Evolutionary conservation across 2,888 invertebrate species (phyloP), one percentile per base, ranked within the genome.

Genomic region (Zaprionus lineosus): DNA sequence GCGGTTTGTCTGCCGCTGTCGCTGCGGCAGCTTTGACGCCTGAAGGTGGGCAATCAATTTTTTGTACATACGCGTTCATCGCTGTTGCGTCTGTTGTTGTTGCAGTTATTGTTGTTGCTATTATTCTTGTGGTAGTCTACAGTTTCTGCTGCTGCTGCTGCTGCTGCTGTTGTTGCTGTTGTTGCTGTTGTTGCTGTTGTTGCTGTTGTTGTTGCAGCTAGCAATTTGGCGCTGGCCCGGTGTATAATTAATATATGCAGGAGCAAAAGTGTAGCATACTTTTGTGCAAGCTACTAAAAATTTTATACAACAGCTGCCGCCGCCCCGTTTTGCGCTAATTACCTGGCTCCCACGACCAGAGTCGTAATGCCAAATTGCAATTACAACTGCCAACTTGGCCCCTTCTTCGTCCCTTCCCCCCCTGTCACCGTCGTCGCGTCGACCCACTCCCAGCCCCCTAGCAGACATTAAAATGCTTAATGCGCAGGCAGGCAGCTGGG

Each of bases 381-480:
- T 82, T 78, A 84, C 84, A 78, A 74, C 75, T 74, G 66, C 55
- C 69, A 69, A 72, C 68, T 65, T 63, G 58, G 24, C 36, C 33
- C 39, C 57, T n/a, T n/a, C 50, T 11, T 50, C 9, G 37, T 3
- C 15, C 46, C 6, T 2, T 18, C 3, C 0, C 16, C 6, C 4
- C 6, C n/a, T 24, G 5, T 16, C n/a, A 14, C 31, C 8, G n/a
- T n/a, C n/a, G n/a, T n/a, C n/a, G n/a, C 43, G 4, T 16, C 11
- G 12, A 8, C 28, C 14, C n/a, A 14, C 19, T 46, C 34, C 43
- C 28, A 12, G 21, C 19, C 21, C 19, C 31, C 68, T 60, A 70
- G 67, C 87, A 78, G 75, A 86, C 75, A 88, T 88, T 86, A 88
- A 86, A 88, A 86, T 86, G 83, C 75, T 87, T 88, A 88, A 87